Evolutionary conservation across 1,140 invertebrate genomes (phyloP).

Genomic region (Triops cancriformis): DNA sequence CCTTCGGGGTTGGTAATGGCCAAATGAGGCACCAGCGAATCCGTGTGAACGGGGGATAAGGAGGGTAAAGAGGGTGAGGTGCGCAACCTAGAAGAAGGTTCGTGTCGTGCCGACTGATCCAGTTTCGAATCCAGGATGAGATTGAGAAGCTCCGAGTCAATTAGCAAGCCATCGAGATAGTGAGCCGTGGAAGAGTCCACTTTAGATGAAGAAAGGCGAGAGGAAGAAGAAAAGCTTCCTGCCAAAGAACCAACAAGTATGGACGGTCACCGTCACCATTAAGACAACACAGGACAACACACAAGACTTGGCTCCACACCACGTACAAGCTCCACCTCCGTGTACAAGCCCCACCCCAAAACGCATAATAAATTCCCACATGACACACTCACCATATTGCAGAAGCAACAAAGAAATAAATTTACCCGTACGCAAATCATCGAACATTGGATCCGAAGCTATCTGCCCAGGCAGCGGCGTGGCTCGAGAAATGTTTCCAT

Average conservation of each 20-base stretch:
- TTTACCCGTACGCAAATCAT: background rate
- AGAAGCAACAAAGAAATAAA: background rate
- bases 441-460: background rate
- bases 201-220: conserved; percentile 5
- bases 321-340: too few relatives aligned
- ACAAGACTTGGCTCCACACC: background rate
- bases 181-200: conserved; percentile 8
- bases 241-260: conserved; percentile 1
- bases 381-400: background rate
- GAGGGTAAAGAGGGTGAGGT: conserved; percentile 4
- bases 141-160: conserved; percentile 4
- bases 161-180: conserved; percentile 1
- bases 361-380: background rate
- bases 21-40: background rate
- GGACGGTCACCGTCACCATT: background rate
- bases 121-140: conserved; percentile 8
- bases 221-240: conserved; percentile 5
- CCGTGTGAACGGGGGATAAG: conserved; percentile 4
- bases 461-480: conserved; percentile 28
- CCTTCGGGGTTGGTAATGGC: background rate
- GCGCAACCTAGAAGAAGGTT: background rate
- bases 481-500: conserved; percentile 33
- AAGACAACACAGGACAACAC: background rate
- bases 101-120: background rate
- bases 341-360: background rate